Conservation (phyloP, 2,888 invertebrate species). For the Omphaloscelis lunosa region DNA sequence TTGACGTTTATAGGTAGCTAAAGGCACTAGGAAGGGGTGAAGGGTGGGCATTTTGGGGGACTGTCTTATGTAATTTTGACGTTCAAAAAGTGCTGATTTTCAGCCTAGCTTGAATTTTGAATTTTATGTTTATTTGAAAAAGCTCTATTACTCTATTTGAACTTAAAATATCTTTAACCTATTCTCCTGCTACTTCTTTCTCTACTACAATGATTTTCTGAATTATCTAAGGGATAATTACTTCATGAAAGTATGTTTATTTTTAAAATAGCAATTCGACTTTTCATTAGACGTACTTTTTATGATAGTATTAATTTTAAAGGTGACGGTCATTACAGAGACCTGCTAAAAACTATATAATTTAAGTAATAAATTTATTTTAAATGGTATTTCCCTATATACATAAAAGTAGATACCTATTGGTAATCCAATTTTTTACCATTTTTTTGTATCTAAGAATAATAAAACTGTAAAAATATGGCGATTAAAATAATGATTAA, state of each 20-base stretch:
- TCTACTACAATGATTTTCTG: not conserved
- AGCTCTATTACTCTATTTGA: too few relatives aligned
- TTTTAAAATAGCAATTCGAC: not conserved
- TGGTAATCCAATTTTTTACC: not conserved
- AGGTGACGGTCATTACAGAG: constrained; percentile 12
- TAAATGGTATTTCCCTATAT: not conserved
- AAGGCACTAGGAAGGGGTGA: too few relatives aligned
- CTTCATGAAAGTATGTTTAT: not conserved
- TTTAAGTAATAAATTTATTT: constrained; percentile 1
- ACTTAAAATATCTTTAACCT: too few relatives aligned
- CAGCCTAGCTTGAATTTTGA: too few relatives aligned
- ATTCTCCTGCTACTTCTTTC: too few relatives aligned
- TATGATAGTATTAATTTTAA: constrained; percentile 5
- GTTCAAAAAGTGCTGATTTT: too few relatives aligned
- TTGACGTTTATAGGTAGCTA: too few relatives aligned
- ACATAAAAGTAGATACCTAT: not conserved
- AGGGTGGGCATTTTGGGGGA: too few relatives aligned
- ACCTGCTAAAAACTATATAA: constrained; percentile 14
- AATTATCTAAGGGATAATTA: not conserved
- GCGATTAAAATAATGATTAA: not conserved
- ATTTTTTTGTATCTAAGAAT: not conserved
- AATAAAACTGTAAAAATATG: constrained; percentile 2
- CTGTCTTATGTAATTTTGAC: too few relatives aligned
- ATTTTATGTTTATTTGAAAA: too few relatives aligned
- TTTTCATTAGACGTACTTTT: not conserved